These are phyloP conservation scores for Sterrhoptilus dennistouni DNA, from an alignment of 2,113 vertebrate species.

Conservation along the genomic window DNA sequence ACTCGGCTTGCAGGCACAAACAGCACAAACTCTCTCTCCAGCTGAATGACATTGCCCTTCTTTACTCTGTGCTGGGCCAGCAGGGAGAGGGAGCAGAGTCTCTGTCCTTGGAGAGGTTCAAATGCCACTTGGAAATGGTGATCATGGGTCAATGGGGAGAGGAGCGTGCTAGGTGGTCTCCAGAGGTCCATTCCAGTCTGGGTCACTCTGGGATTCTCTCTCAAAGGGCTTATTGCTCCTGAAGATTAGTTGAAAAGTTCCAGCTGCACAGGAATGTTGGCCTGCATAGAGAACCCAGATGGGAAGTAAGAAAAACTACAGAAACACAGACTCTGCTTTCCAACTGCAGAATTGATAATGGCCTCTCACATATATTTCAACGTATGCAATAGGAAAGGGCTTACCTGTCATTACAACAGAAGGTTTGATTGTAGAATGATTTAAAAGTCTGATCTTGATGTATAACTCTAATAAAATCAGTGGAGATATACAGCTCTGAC, in stretches of 20 bases:
- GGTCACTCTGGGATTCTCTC: not conserved
- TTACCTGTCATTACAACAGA: not conserved
- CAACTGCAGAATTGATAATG: not conserved
- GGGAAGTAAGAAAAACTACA: not conserved
- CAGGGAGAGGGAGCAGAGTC: not conserved
- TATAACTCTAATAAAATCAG: not conserved
- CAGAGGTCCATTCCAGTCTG: not conserved
- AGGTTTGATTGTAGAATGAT: not conserved
- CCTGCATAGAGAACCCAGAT: accelerated
- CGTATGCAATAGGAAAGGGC: not conserved
- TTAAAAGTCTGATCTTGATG: not conserved
- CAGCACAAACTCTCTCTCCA: not conserved
- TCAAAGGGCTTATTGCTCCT: not conserved
- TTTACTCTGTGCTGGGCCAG: not conserved
- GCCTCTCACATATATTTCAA: not conserved
- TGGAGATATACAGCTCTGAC: not conserved
- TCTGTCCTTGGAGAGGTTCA: not conserved
- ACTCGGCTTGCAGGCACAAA: accelerated
- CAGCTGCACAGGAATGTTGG: not conserved
- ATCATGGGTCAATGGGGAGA: not conserved
- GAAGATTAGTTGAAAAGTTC: not conserved
- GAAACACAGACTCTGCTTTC: not conserved
- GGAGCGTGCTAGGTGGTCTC: not conserved
- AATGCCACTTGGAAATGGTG: not conserved
- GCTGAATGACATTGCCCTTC: not conserved